Evolutionary conservation across 2,888 invertebrate species (phyloP).

Genomic region (Machimus rusticus): DNA sequence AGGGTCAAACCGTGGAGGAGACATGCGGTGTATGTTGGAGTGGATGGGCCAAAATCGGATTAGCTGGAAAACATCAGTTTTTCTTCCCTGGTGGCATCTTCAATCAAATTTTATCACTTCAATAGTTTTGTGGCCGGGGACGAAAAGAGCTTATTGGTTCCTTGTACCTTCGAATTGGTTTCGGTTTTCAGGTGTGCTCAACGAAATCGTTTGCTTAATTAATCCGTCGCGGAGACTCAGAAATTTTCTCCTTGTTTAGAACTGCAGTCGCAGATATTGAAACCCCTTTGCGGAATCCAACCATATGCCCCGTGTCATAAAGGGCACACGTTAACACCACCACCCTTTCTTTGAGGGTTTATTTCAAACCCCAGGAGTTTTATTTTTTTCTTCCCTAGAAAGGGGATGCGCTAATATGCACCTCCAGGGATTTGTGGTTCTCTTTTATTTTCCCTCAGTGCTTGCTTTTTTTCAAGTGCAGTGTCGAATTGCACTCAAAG

Average conservation of each 20-base stretch:
- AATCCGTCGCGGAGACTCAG: neutral
- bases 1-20: neutral
- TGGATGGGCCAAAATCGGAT: constrained; percentile 28
- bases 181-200: neutral
- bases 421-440: neutral
- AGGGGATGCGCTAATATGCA: neutral
- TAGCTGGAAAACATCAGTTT: constrained; percentile 28
- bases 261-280: neutral
- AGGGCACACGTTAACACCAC: neutral
- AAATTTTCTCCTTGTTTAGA: neutral
- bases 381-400: neutral
- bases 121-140: neutral
- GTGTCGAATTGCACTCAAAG: neutral
- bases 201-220: neutral
- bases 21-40: neutral
- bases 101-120: constrained; percentile 39
- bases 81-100: constrained; percentile 32
- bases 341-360: neutral
- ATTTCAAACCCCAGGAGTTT: neutral
- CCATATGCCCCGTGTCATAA: neutral
- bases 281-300: neutral
- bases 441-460: neutral
- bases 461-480: neutral
- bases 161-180: neutral
- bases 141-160: neutral